Evolutionary conservation across 1,140 invertebrate species (phyloP), one percentile per base, ranked within the genome.

Genomic region (Nautilus pompilius): DNA sequence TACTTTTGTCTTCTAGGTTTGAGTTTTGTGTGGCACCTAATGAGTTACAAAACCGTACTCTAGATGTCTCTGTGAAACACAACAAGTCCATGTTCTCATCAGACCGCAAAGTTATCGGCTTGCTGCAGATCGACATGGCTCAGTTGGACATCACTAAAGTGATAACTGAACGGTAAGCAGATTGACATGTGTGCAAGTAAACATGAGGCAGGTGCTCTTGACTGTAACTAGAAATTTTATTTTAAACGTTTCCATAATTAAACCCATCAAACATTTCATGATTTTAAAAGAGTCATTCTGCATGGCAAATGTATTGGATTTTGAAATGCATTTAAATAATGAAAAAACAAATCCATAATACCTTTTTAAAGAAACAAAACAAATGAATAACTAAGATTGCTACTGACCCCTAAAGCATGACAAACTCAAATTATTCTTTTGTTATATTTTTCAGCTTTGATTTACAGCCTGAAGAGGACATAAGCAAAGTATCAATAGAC

Each of bases 11-110:
- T 65, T 64, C 24, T 55, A 82, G 80, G 55, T 80, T 81, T 72
- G 80, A 82, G 62, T 82, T 77, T 67, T 36, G 59, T 15, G 69
- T 82, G 13, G 70, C 51, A 17, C 63, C 65, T 5, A 55, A 60
- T n/a, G 80, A 82, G 36, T 24, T 78, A 22, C 13, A 49, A 0
- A 63, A 33, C 8, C 55, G 70, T 6, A 68, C 69, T 1, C 58
- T 82, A 56, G 78, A 80, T 54, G 51, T 82, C 3, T 64, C 72
- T 2, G 73, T 82, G 48, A 80, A 77, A 66, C 80, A 82, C 59
- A 68, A 77, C 20, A 73, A 70, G 29, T 70, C 70, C 0, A 58
- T 80, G 54, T 80, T 80, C 63, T 79, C 80, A 13, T 74, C 68
- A 15, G 74, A 70, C 22, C 65, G 76, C 54, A 73, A 70, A 15